Percentiles rank a stretch among this genome's conserved stretches.
Evolutionary conservation across 2,888 invertebrate species (phyloP).

Genomic region (Petrolisthes cinctipes): DNA sequence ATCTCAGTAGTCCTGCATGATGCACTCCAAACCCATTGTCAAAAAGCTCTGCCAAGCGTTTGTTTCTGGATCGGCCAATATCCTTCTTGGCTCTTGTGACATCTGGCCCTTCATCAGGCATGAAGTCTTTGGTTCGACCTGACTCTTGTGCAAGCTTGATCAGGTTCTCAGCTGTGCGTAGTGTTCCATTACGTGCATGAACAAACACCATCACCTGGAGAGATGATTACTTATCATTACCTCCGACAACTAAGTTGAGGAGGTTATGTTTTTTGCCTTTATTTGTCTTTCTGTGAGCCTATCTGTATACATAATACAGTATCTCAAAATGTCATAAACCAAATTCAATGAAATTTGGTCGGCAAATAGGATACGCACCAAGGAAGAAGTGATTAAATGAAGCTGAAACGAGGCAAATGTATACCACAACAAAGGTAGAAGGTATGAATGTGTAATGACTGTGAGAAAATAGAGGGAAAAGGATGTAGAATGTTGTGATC

Average conservation of each 20-base stretch:
- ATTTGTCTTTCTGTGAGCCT: background rate
- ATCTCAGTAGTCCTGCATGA: slow-evolving; percentile 94
- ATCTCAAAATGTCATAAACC: no score
- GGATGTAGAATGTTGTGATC: background rate
- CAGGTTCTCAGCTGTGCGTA: slow-evolving; percentile 86
- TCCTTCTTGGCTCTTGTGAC: slow-evolving; percentile 80
- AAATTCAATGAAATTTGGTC: no score
- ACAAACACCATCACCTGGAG: slow-evolving; percentile 93
- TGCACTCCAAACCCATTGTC: slow-evolving; percentile 84
- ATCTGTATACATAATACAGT: background rate
- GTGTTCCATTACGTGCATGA: slow-evolving; percentile 96
- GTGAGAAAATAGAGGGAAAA: background rate
- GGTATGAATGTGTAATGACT: no score
- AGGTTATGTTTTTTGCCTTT: background rate
- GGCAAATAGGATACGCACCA: no score
- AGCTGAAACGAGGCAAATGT: no score
- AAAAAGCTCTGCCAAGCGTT: slow-evolving; percentile 85
- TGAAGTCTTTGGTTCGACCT: slow-evolving; percentile 74
- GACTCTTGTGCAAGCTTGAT: slow-evolving; percentile 85
- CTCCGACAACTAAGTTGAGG: no score
- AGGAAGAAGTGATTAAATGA: no score
- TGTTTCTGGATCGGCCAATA: slow-evolving; percentile 82
- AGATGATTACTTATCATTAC: no score
- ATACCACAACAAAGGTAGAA: no score
- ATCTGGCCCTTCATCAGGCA: slow-evolving; percentile 74